Base-by-base conservation (phyloP, 2,888 invertebrate species). In the Acleris sparsana region DNA sequence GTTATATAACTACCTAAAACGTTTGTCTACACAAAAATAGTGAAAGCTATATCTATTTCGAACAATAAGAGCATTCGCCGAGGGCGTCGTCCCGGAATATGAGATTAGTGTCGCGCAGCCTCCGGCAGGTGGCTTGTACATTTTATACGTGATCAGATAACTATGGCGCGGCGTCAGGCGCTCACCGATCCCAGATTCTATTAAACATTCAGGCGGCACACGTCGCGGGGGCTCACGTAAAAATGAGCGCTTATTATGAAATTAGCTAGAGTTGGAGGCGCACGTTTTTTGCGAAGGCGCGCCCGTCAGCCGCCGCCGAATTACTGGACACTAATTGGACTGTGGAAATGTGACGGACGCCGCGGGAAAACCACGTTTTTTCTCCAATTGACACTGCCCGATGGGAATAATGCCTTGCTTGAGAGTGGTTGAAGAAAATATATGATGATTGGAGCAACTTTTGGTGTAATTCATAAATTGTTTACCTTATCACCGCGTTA, bases 161-260 rank as follows among this genome's bases (percentile, higher is more conserved):
- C 77, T 74, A 70, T 73, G 72, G 72, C 59, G 56, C 64, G 72
- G 73, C 71, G 79, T 33, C 43, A 77, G 76, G 75, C 75, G 71
- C 79, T 80, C 80, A 72, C 80, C 80, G 82, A 80, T 81, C 83
- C 86, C 75, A 79, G 79, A 83, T 82, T 80, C 75, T 85, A 91
- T 92, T 86, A 92, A 92, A 89, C 82, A 90, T 92, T 91, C 88
- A 90, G 77, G 75, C 70, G 81, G 77, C 83, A 83, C 83, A 87
- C 85, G 82, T 85, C 84, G 80, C 80, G 73, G 72, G 84, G 80
- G 71, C 85, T 86, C 82, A 89, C 88, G 88, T 90, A 92, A 92
- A 93, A 93, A 92, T 92, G 87, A 89, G 85, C 86, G 84, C 84
- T 86, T 92, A 88, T 93, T 91, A 92, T 89, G 90, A 88, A 92